Evolutionary conservation across 1,140 invertebrate genomes (phyloP), one percentile per base, ranked within the genome.

Genomic region (Aphaenogaster rudis): DNA sequence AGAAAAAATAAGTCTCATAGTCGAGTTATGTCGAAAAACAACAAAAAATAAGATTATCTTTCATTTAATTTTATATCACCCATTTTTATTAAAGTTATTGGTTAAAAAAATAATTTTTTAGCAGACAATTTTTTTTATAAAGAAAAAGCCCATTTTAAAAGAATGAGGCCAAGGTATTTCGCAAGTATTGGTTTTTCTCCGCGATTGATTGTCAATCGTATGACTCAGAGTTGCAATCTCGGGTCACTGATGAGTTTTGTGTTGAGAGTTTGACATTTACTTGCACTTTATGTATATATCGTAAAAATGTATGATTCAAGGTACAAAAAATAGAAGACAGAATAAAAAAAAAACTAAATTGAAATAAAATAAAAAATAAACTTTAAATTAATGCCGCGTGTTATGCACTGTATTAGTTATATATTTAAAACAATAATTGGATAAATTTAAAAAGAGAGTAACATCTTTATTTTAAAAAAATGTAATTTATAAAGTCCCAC

Each of bases 211-310:
- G 39, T 71, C 21, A 81, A 71, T 71, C 6, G 15, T 57, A 45
- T 81, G 79, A 81, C 39, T 81, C 79, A 71, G 48, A 81, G 15
- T 3, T n/a, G 13, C 36, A 59, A 81, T 81, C 61, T 66, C 9
- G 21, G 39, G 6, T 7, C 52, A 52, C 21, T 71, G 39, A 81
- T 71, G 45, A 79, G 42, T 79, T 64, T 79, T 42, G 3, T 81
- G 33, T 81, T 54, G 78, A 69, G 5, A 69, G 64, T 15, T 81
- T 71, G 66, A 81, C 79, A 81, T 81, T 71, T 81, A 52, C 0
- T n/a, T 17, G n/a, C 28, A 28, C 6, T 28, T n/a, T 39, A 50
- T 66, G n/a, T 39, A 36, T 36, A 33, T 28, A 6, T 21, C 0
- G 2, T 28, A 36, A 52, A 39, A 80, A 80, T 28, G 2, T 15